phyloP scores from a whole-genome alignment of 2,797 vertebrate genomes.

The Champsocephalus esox region DNA sequence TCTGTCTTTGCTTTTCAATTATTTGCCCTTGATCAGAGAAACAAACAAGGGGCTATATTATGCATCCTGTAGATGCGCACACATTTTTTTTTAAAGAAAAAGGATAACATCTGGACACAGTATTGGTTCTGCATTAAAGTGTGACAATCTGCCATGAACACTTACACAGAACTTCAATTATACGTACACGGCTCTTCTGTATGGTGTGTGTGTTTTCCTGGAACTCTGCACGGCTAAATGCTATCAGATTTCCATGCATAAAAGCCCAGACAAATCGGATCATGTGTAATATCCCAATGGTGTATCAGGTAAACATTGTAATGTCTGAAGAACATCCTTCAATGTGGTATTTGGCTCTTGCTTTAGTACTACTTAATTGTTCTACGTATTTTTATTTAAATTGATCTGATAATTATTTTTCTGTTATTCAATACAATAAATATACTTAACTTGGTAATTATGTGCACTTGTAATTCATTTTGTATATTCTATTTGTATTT shows the following conservation, averaged over 20 bases:
- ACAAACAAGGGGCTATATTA: background rate
- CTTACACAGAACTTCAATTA: slow-evolving; percentile 1
- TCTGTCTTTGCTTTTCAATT: slow-evolving; percentile 44
- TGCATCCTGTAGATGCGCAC: background rate
- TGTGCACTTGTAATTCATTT: background rate
- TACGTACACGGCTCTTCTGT: slow-evolving; percentile 15
- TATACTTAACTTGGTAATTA: background rate
- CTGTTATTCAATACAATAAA: background rate
- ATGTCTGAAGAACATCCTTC: slow-evolving; percentile 6
- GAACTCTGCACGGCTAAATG: slow-evolving; percentile 41
- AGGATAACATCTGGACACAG: background rate
- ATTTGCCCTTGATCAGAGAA: slow-evolving; percentile 36
- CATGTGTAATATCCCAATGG: slow-evolving; percentile 38
- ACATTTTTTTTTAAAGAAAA: slow-evolving; percentile 16
- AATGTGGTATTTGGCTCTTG: background rate
- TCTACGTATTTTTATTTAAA: background rate
- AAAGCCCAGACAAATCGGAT: slow-evolving; percentile 35
- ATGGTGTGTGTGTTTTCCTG: slow-evolving; percentile 9
- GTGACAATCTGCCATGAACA: background rate
- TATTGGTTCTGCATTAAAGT: background rate
- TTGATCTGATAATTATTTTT: background rate
- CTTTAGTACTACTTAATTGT: background rate
- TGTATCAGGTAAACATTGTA: slow-evolving; percentile 16
- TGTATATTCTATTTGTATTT: background rate
- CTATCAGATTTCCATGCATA: slow-evolving; percentile 42